Evolutionary conservation across 2,113 vertebrate species (phyloP), one percentile per base, ranked within the genome.

Genomic region (Xyliphius kryptos): DNA sequence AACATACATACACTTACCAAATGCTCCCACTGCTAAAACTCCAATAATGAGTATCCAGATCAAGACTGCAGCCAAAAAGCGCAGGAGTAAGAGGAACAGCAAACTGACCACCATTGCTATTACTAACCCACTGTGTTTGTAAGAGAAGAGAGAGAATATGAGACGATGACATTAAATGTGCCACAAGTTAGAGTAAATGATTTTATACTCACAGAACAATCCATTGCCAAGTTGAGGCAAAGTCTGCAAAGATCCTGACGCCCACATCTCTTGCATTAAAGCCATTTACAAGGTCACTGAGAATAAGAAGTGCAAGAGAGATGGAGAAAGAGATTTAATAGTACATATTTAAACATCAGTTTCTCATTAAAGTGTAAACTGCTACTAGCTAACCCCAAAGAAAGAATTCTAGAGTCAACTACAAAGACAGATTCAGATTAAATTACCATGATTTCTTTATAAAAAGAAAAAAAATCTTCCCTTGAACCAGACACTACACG

Each of bases 191-290:
- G 66, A 62, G 64, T 61, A 20, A 56, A 12, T 17, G 6, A 48
- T 48, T 36, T 12, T 26, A 44, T 13, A 22, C 92, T 92, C 77
- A 95, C 92, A 85, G 2, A n/a, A 95, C 82, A 68, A 95, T 93
- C 92, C 92, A 95, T 1, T 88, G 81, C 92, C 92, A 94, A 22
- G 91, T 83, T 0, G 80, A 83, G 0, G 91, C 89, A 67, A 95
- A 91, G 64, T 95, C 92, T 74, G 90, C 90, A 79, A 95, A 95
- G 80, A 95, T 90, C 56, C 85, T 83, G 19, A 89, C 63, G 0
- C 83, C 84, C 1, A 94, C 49, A 1, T 92, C 88, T 38, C 75
- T 81, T 53, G 83, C 81, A 41, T 85, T 87, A 52, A 94, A 88
- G 26, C 82, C 50, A 0, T 69, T 74, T n/a, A 83, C 3, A 10